Conservation (phyloP, 2,797 vertebrate genomes). For the Acrossocheilus fasciatus region DNA sequence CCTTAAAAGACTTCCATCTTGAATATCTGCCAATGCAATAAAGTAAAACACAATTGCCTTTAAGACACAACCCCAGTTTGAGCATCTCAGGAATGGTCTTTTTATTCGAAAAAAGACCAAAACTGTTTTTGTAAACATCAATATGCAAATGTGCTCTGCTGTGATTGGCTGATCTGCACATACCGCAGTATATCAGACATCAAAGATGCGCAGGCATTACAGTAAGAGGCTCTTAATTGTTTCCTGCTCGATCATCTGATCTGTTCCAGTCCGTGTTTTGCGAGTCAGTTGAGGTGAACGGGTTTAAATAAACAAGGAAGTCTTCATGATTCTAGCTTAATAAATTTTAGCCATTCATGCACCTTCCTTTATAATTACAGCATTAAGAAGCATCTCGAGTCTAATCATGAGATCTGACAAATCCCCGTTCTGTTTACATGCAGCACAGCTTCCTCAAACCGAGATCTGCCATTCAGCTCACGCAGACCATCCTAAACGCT, state of each 20-base stretch:
- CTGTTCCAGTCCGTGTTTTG: not conserved
- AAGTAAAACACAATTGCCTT: not conserved
- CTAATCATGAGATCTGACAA: slow-evolving; percentile 26
- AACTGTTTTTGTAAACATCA: not conserved
- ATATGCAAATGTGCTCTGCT: not conserved
- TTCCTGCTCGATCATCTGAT: not conserved
- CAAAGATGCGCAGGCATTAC: not conserved
- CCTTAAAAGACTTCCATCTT: not conserved
- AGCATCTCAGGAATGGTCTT: not conserved
- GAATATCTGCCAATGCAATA: not conserved
- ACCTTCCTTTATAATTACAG: not conserved
- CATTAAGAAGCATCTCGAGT: slow-evolving; percentile 5
- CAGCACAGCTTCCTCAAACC: slow-evolving; percentile 9
- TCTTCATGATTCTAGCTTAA: not conserved
- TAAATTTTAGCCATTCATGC: not conserved
- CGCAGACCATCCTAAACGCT: not conserved
- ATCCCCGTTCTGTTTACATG: slow-evolving; percentile 5
- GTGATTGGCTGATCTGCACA: not conserved
- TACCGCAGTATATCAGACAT: not conserved
- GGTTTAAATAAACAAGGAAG: not conserved
- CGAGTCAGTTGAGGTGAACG: not conserved
- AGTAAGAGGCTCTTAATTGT: not conserved
- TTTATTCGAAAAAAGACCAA: not conserved
- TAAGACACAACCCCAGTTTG: not conserved
- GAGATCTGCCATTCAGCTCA: slow-evolving; percentile 29